Base-by-base conservation (phyloP, 1,140 invertebrate genomes). In the Notospermus geniculatus region DNA sequence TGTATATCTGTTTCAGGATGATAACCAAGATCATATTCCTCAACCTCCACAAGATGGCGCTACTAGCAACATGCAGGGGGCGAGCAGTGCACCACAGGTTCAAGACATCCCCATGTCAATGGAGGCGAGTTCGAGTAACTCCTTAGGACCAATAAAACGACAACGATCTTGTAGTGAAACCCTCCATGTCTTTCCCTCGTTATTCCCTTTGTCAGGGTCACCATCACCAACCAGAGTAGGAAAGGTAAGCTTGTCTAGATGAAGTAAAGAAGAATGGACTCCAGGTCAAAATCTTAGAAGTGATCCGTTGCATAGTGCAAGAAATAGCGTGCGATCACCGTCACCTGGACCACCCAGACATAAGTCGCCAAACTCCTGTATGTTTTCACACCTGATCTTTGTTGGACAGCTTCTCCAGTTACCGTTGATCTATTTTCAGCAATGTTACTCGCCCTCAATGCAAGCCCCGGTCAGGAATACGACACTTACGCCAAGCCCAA, bases 401-500 rank as follows among this genome's bases (percentile, higher is more conserved):
- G 25, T 41, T 27, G 36, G 13, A 2, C 45, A 30, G 28, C 29
- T 56, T 27, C 22, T 54, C 57, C 25, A 54, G 11, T 36, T 59
- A 28, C 41, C 27, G 13, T 61, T 80, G 77, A 50, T 73, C 27
- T 68, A 81, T 58, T 82, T 83, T 65, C 85, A 85, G 74, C 86
- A 86, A 62, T 87, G 88, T 80, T 86, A 87, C 79, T 87, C 86
- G 1, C 86, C 86, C 5, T 84, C 85, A 32, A 83, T 87, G 72
- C 86, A 84, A 60, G 75, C 78, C 5, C 77, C 78, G 32, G 86
- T 87, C 66, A 84, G 78, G 55, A 86, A 82, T 73, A 82, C 89
- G 50, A 91, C 90, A 4, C 75, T 78, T 64, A 78, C 77, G n/a
- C 91, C 91, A 32, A 81, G 77, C 59, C 83, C 83, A 17, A 92